A percentile compares a stretch with the other conserved stretches of the same genome.
These are phyloP conservation scores for Tangara arthus DNA, from an alignment of 2,797 vertebrate species.

Conservation along the genomic window DNA sequence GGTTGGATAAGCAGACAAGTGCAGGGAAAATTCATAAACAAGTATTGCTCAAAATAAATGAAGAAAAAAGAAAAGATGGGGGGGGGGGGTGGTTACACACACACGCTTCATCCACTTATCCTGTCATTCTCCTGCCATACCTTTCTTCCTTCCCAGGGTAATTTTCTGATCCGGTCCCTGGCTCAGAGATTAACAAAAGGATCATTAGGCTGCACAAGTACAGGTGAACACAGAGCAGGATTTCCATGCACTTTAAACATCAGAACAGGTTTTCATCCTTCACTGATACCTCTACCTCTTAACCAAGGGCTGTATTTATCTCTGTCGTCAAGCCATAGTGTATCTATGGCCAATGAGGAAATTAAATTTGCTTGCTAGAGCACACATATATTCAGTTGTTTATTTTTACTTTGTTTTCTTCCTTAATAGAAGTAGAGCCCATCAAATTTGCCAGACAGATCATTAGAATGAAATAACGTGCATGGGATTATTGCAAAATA, in stretches of 20 bases:
- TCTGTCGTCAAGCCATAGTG: neutral
- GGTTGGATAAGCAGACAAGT: neutral
- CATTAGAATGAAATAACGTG: neutral
- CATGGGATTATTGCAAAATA: neutral
- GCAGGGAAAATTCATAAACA: neutral
- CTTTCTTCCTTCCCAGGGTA: neutral
- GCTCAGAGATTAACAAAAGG: neutral
- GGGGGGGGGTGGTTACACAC: rapidly evolving
- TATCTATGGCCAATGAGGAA: neutral
- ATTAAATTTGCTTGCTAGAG: neutral
- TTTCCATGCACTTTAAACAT: neutral
- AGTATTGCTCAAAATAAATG: neutral
- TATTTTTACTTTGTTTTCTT: neutral
- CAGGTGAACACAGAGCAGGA: neutral
- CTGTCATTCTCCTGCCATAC: neutral
- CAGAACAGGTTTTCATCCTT: neutral
- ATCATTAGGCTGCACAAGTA: neutral
- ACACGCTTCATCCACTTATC: neutral
- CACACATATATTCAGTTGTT: neutral
- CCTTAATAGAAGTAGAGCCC: neutral
- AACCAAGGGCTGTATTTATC: neutral
- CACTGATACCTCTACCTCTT: neutral
- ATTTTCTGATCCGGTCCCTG: neutral
- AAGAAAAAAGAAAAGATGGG: neutral
- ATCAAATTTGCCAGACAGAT: neutral